Evolutionary conservation across 2,888 invertebrate species (phyloP), one percentile per base, ranked within the genome.

Genomic region (Lasioglossum marginatum): DNA sequence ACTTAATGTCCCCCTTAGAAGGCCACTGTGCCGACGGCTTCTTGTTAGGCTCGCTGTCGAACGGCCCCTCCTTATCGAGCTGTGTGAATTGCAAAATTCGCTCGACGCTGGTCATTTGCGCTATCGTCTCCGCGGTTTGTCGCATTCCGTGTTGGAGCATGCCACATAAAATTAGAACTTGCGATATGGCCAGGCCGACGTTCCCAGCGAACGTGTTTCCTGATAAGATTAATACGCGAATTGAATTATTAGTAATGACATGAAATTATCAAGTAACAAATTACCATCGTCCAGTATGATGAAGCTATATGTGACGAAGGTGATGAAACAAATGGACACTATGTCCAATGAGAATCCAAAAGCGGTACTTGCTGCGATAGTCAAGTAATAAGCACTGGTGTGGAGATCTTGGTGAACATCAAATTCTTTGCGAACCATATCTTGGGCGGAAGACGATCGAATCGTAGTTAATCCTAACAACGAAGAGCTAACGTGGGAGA

Each of bases 401-500:
- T 97, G 97, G 31, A 96, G 95, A 94, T 96, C 97, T 95, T 98
- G 97, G 88, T 97, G 96, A 40, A 94, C 94, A 93, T 98, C 98
- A 91, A 98, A 98, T 92, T 98, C 97, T 91, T 96, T 96, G 72
- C 97, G 96, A 77, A 99, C 97, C 91, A 97, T 96, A 87, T 97
- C 96, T 94, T 98, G 96, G 1, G 97, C 97, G 37, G 96, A 96
- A 1, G 97, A 97, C 0, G 98, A 97, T 83, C 99, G 96, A 86
- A 99, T 98, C 0, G 98, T 98, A 60, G 97, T 97, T 48, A 99
- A 96, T 1, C 99, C 99, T 85, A 97, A 97, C 12, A 99, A 95
- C 0, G 98, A 97, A 0, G 98, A 97, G n/a, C 97, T 97, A 89
- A 99, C 96, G 94, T 99, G 98, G 0, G 98, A 98, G 94, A 98